Base-by-base conservation (phyloP, 2,888 invertebrate species). In the Hirtodrosophila alboralis region DNA sequence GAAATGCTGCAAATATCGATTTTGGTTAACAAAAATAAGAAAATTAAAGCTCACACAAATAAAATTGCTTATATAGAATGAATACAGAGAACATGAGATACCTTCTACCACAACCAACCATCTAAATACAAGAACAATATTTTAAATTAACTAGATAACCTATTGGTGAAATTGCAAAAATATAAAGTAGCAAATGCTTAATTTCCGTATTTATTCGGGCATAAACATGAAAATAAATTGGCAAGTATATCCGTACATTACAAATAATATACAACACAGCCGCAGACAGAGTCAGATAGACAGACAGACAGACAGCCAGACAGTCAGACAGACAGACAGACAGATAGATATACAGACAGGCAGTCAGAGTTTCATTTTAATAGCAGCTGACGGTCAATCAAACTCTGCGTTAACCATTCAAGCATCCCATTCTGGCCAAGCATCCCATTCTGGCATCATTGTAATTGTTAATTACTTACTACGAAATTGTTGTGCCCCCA, bases 401-500 rank as follows among this genome's bases (percentile, higher is more conserved):
- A 74, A 64, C 54, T 48, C 27, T 41, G 59, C 41, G 54, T 59
- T 58, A 53, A 31, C 45, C 61, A 73, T 61, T 75, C 83, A 60
- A 67, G 81, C 84, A 57, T 36, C 23, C 34, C 18, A 30, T 33
- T n/a, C 45, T 59, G 70, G 43, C 43, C 47, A 48, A 21, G 34
- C 48, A 52, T 23, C 41, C 54, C 34, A 48, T 49, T 61, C 68
- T n/a, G n/a, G 63, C 85, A 83, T 74, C 81, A 71, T 79, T 74
- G 80, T 85, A 84, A 84, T 81, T 81, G 84, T 85, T 81, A 81
- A 81, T 85, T 81, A 81, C 75, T 67, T 74, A 65, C 77, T 67
- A 44, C 27, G 61, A 70, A 71, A 69, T 66, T 58, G 56, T 34
- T 64, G 23, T 53, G 41, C 48, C 14, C n/a, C 47, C n/a, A n/a